phyloP scores from a whole-genome alignment of 2,797 vertebrate genomes.

The Poeciliopsis presidionis region DNA sequence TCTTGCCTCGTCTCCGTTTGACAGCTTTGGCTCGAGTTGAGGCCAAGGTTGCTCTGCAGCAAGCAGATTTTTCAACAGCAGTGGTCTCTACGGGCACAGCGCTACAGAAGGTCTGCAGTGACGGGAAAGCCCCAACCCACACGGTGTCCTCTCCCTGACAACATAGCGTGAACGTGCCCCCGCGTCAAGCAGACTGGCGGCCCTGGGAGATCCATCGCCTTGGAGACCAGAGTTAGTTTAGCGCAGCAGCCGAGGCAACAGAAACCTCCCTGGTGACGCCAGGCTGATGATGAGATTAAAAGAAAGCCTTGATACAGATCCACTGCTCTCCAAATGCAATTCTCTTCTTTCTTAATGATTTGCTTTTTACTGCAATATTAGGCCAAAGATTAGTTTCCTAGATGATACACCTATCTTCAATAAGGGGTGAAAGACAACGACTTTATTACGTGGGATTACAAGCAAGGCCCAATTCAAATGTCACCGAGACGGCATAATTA shows the following conservation, averaged over 20 bases:
- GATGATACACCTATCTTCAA: constrained; percentile 12
- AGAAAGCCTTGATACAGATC: constrained; percentile 27
- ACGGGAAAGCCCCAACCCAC: constrained; percentile 49
- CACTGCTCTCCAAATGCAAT: not conserved
- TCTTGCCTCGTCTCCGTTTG: constrained; percentile 14
- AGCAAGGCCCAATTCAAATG: constrained; percentile 60
- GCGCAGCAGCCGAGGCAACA: constrained; percentile 28
- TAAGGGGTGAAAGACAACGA: constrained; percentile 22
- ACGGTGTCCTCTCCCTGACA: constrained; percentile 56
- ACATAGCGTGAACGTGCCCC: constrained; percentile 33
- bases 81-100: constrained; percentile 17
- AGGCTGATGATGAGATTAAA: constrained; percentile 23
- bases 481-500: constrained; percentile 72
- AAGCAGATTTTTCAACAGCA: constrained; percentile 21
- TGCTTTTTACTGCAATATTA: constrained; percentile 2
- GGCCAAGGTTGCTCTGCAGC: constrained; percentile 17
- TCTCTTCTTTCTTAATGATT: not conserved
- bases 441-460: constrained; percentile 42
- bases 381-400: not conserved
- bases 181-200: constrained; percentile 34
- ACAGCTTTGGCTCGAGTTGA: constrained; percentile 26
- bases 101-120: constrained; percentile 27
- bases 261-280: constrained; percentile 48
- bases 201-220: constrained; percentile 62
- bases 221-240: constrained; percentile 60